Evolutionary conservation across 2,888 invertebrate genomes (phyloP), one percentile per base, ranked within the genome.

Genomic region (Dione juno): DNA sequence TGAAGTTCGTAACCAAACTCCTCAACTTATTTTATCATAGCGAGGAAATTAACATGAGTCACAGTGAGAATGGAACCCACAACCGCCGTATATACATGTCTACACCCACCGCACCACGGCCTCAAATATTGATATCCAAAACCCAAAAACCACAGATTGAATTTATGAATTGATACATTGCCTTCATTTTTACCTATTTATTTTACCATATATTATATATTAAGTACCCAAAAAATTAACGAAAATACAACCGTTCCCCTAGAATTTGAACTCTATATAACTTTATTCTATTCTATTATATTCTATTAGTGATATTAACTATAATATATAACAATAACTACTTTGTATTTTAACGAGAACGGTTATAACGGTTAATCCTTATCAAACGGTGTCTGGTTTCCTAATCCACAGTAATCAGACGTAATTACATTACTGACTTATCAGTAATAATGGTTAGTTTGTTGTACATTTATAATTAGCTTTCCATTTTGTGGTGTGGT

Each of bases 341-440:
- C 10, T 3, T 50, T 41, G 21, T 45, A 50, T 43, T 43, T 50
- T 41, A 52, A 59, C 52, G 13, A 52, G 19, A 41, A 19, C 59
- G n/a, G 37, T 40, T 58, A 61, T 61, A 57, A 57, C 64, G 11
- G 57, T 21, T 54, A 64, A 69, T 63, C 69, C 57, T 19, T 64
- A 61, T 53, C 40, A 69, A 61, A 43, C 67, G 59, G 61, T 50
- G 59, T 67, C 67, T 67, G 52, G 52, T 69, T 41, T 14, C 63
- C 28, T 69, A 54, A 54, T 69, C 54, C 68, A 19, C 13, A 41
- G 52, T 67, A 53, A 68, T 63, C 64, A 64, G 63, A 21, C 43
- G 53, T 54, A 69, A 69, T 64, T 53, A 54, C 64, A 52, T 59
- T 59, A 67, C 41, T 59, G 21, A 48, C 48, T 65, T 65, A 41